Evolutionary conservation across 2,797 vertebrate genomes (phyloP).

Genomic region (Muscicapa striata): DNA sequence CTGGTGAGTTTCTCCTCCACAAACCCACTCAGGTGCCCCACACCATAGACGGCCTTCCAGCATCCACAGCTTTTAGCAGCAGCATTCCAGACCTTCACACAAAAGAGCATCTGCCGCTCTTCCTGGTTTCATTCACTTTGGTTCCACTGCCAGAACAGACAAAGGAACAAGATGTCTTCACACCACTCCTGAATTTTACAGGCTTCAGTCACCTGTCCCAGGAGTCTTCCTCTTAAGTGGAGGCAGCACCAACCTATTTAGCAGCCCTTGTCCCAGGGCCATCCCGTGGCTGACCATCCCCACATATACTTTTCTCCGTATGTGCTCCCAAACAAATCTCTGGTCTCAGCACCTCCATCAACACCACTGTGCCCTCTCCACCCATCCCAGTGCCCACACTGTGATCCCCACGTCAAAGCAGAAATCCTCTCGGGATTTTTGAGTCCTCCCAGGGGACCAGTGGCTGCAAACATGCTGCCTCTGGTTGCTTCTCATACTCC

Average conservation of each 20-base stretch:
- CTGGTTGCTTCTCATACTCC: rapidly evolving
- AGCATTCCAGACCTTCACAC: background rate
- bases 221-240: background rate
- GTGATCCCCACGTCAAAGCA: rapidly evolving
- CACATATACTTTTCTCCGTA: background rate
- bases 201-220: background rate
- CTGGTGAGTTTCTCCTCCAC: background rate
- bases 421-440: background rate
- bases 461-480: background rate
- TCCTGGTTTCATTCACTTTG: background rate
- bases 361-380: rapidly evolving
- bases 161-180: background rate
- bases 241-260: background rate
- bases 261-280: background rate
- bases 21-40: background rate
- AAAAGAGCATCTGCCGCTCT: background rate
- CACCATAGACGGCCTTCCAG: background rate
- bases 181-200: background rate
- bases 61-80: background rate
- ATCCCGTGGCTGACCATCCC: rapidly evolving
- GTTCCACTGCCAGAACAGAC: background rate
- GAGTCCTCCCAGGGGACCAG: background rate
- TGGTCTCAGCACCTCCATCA: background rate
- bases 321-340: background rate
- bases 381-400: rapidly evolving